Base-by-base conservation (phyloP, 2,797 vertebrate genomes). In the Sebastes iracundus region DNA sequence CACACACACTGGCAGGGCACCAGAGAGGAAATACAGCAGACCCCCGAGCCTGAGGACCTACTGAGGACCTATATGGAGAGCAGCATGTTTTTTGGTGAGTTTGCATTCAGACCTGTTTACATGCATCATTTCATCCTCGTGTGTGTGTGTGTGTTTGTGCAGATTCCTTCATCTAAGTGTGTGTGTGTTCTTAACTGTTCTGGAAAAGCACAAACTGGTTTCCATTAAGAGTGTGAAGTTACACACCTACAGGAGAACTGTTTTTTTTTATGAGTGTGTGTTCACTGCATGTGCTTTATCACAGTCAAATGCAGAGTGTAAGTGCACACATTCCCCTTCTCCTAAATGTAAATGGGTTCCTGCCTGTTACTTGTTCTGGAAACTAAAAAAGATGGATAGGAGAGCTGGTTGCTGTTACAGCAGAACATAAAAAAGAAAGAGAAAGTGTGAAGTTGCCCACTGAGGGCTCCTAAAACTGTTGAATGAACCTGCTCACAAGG, bases 81-180 rank as follows among this genome's bases (percentile, higher is more conserved):
- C 96, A 98, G 96, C 96, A 98, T 99, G 97, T 99, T 98, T 96
- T 98, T 99, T 92, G 98, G 98, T 99, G 96, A 99, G 98, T 98
- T 93, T 79, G 35, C 67, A 60, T 78, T 35, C 79, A 10, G 18
- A 4, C 49, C 22, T 59, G 60, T 71, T 77, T 61, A 42, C 33
- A 63, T 55, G 59, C 59, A 38, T 30, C 28, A 66, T 63, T 52
- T 71, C 55, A 14, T 71, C 35, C 55, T 5, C 1, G 4, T 67
- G 9, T 46, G 72, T 67, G 12, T 46, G 72, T 67, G 11, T 42
- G 71, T 16, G 46, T 61, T 11, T 64, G 53, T 53, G 67, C 56
- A 62, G 30, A 79, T 13, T 38, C 13, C 10, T 38, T 58, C 42
- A 33, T 69, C 8, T 30, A 1, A 11, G 32, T 38, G 46, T 79